A percentile compares a stretch with the other conserved stretches of the same genome.
Conservation (phyloP, 1,140 invertebrate genomes). For the Zaprionus africanus region DNA sequence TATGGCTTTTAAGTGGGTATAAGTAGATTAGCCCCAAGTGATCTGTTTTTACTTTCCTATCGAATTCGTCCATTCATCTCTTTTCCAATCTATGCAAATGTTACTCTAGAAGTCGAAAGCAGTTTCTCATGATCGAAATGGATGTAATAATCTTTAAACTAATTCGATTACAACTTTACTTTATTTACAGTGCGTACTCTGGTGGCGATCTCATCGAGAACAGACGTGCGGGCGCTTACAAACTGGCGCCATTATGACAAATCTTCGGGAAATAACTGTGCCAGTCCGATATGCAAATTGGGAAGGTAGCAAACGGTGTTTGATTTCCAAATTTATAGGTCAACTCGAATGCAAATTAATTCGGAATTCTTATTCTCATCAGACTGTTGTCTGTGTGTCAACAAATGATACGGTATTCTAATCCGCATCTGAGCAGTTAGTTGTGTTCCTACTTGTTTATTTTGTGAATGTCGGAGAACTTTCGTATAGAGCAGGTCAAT, state of each 20-base stretch:
- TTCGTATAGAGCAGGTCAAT: conserved; percentile 1
- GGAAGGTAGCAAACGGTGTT: conserved; percentile 63
- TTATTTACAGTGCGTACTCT: background rate
- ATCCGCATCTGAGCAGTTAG: conserved; percentile 13
- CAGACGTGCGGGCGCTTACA: conserved; percentile 27
- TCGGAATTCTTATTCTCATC: conserved; percentile 46
- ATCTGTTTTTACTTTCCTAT: conserved; percentile 1
- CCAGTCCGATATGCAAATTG: conserved; percentile 48
- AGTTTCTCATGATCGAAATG: background rate
- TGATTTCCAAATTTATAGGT: conserved; percentile 74
- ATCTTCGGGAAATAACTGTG: conserved; percentile 18
- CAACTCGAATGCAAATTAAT: conserved; percentile 65
- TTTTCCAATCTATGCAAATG: background rate
- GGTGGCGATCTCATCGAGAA: background rate
- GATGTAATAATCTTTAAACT: background rate
- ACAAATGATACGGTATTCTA: conserved; percentile 30
- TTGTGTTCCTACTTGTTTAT: conserved; percentile 4
- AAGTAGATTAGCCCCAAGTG: conserved; percentile 8
- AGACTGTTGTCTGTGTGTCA: conserved; percentile 14
- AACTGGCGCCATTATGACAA: conserved; percentile 32
- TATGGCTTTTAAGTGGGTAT: conserved; percentile 1
- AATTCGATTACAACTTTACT: background rate
- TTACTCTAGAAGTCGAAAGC: background rate
- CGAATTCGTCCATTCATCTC: background rate
- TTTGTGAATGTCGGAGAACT: background rate